These are phyloP conservation scores for Physella acuta DNA, from an alignment of 1,140 invertebrate genomes.

Conservation along the genomic window DNA sequence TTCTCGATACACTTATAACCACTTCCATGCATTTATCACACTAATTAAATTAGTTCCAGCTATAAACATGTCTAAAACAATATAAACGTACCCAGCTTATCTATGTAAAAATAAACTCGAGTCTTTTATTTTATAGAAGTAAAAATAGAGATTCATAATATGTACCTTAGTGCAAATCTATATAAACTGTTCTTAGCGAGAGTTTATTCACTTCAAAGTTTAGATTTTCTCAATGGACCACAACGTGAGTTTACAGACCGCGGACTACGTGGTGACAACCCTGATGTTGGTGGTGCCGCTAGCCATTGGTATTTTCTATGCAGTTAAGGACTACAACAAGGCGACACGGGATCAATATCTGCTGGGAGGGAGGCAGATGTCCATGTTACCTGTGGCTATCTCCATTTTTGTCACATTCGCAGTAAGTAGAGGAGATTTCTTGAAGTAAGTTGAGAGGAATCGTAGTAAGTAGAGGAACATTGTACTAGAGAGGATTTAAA, in stretches of 20 bases:
- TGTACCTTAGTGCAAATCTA: too few species aligned
- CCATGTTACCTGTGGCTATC: constrained; percentile 61
- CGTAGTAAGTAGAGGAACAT: not conserved
- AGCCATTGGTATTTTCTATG: not conserved
- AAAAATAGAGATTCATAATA: too few species aligned
- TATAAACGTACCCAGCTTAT: too few species aligned
- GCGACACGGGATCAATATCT: constrained; percentile 73
- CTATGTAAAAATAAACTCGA: too few species aligned
- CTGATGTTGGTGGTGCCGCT: not conserved
- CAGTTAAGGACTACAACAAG: not conserved
- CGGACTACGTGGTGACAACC: constrained; percentile 2
- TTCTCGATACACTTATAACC: too few species aligned
- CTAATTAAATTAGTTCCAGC: too few species aligned
- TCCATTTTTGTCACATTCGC: constrained; percentile 69
- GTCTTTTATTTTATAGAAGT: too few species aligned
- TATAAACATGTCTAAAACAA: too few species aligned
- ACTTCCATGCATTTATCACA: too few species aligned
- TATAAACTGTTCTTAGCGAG: too few species aligned
- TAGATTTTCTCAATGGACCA: too few species aligned
- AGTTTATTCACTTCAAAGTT: too few species aligned
- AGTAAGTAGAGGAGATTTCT: constrained; percentile 65
- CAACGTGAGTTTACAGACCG: not conserved
- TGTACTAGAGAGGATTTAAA: not conserved
- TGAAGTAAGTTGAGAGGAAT: not conserved
- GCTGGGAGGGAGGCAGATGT: constrained; percentile 75